A percentile compares a stretch with the other conserved stretches of the same genome.
Evolutionary conservation across 2,888 invertebrate species (phyloP).

Genomic region (Lysandra coridon): DNA sequence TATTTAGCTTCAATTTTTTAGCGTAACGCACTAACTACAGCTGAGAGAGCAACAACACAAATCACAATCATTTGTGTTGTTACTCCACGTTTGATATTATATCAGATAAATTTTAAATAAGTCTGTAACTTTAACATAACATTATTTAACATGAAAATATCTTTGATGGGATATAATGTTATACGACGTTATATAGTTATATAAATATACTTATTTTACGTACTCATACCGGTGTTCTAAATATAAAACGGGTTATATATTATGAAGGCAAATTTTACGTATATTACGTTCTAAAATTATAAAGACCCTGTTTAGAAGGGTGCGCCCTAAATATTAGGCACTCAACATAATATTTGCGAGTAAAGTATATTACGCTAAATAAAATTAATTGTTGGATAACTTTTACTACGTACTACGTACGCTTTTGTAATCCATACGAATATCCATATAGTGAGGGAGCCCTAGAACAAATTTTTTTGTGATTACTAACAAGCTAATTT

Average conservation of each 20-base stretch:
- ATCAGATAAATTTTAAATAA: neutral
- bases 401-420: neutral
- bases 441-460: neutral
- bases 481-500: too few relatives aligned
- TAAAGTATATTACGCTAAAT: neutral
- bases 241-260: conserved; percentile 2
- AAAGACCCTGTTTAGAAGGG: neutral
- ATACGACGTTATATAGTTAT: too few relatives aligned
- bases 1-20: too few relatives aligned
- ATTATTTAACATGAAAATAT: neutral
- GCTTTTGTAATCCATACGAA: neutral
- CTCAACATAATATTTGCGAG: neutral
- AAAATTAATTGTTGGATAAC: neutral
- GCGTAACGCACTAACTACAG: too few relatives aligned
- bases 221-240: neutral
- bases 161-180: neutral
- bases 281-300: neutral
- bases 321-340: neutral
- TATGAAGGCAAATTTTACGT: neutral
- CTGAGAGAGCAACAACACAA: too few relatives aligned
- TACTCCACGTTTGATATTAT: too few relatives aligned
- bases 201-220: neutral
- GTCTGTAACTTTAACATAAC: neutral
- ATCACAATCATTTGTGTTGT: too few relatives aligned
- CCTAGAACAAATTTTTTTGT: too few relatives aligned